A percentile compares a stretch with the other conserved stretches of the same genome.
phyloP scores from a whole-genome alignment of 2,888 invertebrate species.

The Lepidonotus clava region DNA sequence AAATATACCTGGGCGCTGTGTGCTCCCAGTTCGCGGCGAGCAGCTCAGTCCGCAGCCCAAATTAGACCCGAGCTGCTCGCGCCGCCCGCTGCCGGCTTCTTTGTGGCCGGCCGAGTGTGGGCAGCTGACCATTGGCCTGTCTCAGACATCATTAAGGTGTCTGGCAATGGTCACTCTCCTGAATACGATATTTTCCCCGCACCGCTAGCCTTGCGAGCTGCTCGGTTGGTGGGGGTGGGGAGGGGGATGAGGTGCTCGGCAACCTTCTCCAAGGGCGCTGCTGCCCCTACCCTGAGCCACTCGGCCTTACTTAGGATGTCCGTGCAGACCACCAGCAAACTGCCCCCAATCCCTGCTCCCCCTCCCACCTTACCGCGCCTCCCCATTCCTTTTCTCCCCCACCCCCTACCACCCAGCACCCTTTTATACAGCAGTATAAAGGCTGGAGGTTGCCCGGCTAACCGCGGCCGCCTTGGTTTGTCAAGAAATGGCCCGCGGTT shows the following conservation, averaged over 20 bases:
- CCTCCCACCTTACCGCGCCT: background rate
- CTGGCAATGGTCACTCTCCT: slow-evolving; percentile 47
- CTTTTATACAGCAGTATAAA: background rate
- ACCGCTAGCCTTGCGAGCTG: background rate
- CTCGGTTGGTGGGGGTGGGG: background rate
- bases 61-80: background rate
- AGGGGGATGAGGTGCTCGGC: background rate
- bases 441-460: no score
- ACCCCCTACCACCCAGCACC: background rate
- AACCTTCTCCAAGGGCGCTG: no score
- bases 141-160: slow-evolving; percentile 52
- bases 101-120: slow-evolving; percentile 27
- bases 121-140: slow-evolving; percentile 39
- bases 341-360: background rate
- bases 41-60: slow-evolving; percentile 26
- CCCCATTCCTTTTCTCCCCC: background rate
- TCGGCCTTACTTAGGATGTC: no score
- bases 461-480: no score
- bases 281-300: no score
- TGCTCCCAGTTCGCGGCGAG: background rate
- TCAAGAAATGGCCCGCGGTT: no score
- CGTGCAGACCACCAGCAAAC: background rate
- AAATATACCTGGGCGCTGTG: slow-evolving; percentile 32
- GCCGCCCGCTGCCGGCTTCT: background rate
- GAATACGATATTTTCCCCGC: slow-evolving; percentile 36